These are phyloP conservation scores for Atta texana DNA, from an alignment of 1,140 invertebrate genomes.

Conservation along the genomic window DNA sequence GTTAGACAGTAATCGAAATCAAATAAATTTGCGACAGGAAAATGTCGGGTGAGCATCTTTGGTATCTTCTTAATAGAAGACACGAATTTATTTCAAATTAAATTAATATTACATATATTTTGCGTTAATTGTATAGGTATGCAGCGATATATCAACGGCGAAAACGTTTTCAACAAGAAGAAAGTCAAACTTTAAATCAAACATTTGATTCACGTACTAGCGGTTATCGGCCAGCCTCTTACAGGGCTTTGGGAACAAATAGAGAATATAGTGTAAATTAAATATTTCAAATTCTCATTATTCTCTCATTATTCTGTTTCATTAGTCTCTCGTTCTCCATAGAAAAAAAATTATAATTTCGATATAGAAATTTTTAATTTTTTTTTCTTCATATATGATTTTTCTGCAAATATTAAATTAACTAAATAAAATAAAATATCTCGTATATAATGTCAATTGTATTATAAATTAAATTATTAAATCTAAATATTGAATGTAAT, in stretches of 20 bases:
- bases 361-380: neutral
- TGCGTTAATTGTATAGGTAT: conserved; percentile 45
- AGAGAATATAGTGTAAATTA: conserved; percentile 52
- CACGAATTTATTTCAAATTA: neutral
- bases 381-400: neutral
- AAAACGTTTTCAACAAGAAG: conserved; percentile 65
- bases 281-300: neutral
- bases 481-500: neutral
- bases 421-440: neutral
- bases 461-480: conserved; percentile 13
- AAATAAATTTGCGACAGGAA: conserved; percentile 53
- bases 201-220: conserved; percentile 55
- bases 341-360: neutral
- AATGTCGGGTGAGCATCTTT: conserved; percentile 58
- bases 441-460: neutral
- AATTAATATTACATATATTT: neutral
- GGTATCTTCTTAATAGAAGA: neutral
- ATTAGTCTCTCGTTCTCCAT: neutral
- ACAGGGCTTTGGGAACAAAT: conserved; percentile 20
- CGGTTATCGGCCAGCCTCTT: conserved; percentile 11
- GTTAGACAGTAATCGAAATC: conserved; percentile 24
- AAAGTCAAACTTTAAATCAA: conserved; percentile 41
- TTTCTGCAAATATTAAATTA: neutral
- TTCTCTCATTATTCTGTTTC: neutral
- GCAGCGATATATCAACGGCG: conserved; percentile 54